These are phyloP conservation scores for Tychaedon coryphoeus DNA, from an alignment of 2,113 vertebrate genomes.

Conservation along the genomic window DNA sequence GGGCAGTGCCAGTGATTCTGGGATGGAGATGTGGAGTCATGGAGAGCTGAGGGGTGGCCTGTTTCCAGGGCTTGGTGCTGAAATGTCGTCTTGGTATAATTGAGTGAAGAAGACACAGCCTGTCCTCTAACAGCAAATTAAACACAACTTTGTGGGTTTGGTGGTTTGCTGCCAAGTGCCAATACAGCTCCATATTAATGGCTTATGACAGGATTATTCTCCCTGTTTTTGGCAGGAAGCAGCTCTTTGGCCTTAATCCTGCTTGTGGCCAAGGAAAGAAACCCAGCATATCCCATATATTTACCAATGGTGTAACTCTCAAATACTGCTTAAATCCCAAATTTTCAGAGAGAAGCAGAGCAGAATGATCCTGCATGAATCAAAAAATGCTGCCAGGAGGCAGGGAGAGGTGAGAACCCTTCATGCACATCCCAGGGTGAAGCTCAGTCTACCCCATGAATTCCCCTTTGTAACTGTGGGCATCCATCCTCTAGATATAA, in stretches of 20 bases:
- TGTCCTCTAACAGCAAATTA: constrained; percentile 67
- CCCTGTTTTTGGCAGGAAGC: constrained; percentile 68
- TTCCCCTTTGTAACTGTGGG: accelerated
- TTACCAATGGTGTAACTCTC: neutral
- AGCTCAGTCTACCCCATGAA: neutral
- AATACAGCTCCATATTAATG: constrained; percentile 67
- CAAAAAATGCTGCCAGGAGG: neutral
- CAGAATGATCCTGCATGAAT: neutral
- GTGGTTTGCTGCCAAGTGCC: constrained; percentile 69
- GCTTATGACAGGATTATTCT: constrained; percentile 71
- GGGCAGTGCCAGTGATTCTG: neutral
- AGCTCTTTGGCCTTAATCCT: constrained; percentile 44
- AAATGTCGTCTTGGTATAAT: neutral
- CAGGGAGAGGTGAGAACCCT: neutral
- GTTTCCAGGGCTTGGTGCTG: neutral
- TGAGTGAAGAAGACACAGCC: constrained; percentile 15
- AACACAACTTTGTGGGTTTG: constrained; percentile 69
- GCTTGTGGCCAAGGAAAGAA: constrained; percentile 37
- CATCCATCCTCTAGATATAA: neutral
- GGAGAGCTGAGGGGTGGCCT: neutral
- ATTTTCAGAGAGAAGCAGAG: constrained; percentile 1
- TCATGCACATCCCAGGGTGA: accelerated
- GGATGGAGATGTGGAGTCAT: neutral
- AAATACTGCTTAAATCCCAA: neutral
- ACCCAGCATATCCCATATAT: neutral